phyloP scores from a whole-genome alignment of 2,797 vertebrate species.

The Sebastes iracundus region DNA sequence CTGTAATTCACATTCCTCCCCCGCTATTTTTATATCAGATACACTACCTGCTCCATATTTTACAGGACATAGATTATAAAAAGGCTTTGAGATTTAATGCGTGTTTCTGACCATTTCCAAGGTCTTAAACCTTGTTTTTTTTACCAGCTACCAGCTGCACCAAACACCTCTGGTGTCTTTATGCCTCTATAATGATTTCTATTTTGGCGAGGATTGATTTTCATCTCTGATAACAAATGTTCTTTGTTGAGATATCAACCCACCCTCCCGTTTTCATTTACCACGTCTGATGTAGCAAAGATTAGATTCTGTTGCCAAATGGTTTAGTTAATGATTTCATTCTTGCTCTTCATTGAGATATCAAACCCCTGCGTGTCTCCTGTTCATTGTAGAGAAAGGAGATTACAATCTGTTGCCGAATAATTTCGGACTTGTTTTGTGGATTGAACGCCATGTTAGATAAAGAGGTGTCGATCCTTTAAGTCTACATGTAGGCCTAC shows the following conservation, averaged over 20 bases:
- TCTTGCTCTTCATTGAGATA: slow-evolving; percentile 65
- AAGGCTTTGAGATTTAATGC: slow-evolving; percentile 21
- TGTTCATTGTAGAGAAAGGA: slow-evolving; percentile 39
- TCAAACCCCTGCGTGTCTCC: slow-evolving; percentile 51
- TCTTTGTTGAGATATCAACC: slow-evolving; percentile 61
- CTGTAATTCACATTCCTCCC: slow-evolving; percentile 48
- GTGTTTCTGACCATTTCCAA: neutral
- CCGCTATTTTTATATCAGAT: slow-evolving; percentile 11
- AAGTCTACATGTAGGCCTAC: neutral
- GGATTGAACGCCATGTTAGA: slow-evolving; percentile 41
- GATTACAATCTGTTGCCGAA: slow-evolving; percentile 58
- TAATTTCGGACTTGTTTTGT: slow-evolving; percentile 41
- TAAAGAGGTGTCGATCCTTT: slow-evolving; percentile 34
- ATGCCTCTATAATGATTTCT: slow-evolving; percentile 43
- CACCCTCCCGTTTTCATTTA: slow-evolving; percentile 69
- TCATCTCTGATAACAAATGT: slow-evolving; percentile 70
- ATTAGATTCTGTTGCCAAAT: slow-evolving; percentile 73
- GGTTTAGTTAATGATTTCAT: slow-evolving; percentile 73
- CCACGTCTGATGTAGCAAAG: slow-evolving; percentile 67
- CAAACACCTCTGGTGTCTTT: slow-evolving; percentile 39
- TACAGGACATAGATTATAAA: slow-evolving; percentile 21
- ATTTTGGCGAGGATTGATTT: slow-evolving; percentile 66
- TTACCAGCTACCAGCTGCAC: neutral
- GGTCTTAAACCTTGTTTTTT: slow-evolving; percentile 17
- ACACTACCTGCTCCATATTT: slow-evolving; percentile 23